Evolutionary conservation across 1,140 invertebrate species (phyloP), one percentile per base, ranked within the genome.

Genomic region (Agraylea sexmaculata): DNA sequence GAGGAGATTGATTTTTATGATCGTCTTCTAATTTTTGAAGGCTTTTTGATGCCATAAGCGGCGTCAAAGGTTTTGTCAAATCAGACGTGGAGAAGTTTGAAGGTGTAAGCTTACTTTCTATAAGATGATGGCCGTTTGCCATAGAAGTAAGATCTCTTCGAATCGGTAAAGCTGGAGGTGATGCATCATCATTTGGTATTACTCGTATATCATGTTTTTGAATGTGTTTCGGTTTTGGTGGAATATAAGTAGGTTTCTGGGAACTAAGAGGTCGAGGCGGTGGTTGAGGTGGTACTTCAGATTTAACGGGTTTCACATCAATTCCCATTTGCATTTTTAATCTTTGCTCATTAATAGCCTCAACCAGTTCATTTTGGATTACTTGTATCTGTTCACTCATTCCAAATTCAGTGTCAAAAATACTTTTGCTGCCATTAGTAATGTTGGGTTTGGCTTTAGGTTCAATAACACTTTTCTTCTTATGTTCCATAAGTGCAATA

Each of bases 141-240:
- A 25, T n/a, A 6, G 42, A 38, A 10, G 31, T 16, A 12, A 49
- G 33, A 32, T 49, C 47, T 37, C 46, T 49, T 29, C 47, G 28
- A n/a, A 27, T 10, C 21, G 31, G 28, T 19, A 37, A 36, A 17
- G 23, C 25, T 6, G 47, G 29, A 18, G 43, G 37, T 8, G 29
- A 23, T 2, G 25, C 25, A 16, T 45, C 32, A 16, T 55, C 54
- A 34, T 37, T 51, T 6, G 56, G 53, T 18, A 64, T 49, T 38
- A 64, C 46, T 39, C 53, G 54, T 20, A 66, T 66, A 49, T 66
- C 63, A 45, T 60, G 57, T 37, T 66, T 66, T 27, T 55, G 58
- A 25, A 63, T 58, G 47, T 58, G 55, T 5, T 58, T 57, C 8
- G 55, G 57, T 8, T 55, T 51, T 7, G 57, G 56, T 20, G 55